phyloP scores from a whole-genome alignment of 2,113 vertebrate genomes.

The Turdus rufiventris region DNA sequence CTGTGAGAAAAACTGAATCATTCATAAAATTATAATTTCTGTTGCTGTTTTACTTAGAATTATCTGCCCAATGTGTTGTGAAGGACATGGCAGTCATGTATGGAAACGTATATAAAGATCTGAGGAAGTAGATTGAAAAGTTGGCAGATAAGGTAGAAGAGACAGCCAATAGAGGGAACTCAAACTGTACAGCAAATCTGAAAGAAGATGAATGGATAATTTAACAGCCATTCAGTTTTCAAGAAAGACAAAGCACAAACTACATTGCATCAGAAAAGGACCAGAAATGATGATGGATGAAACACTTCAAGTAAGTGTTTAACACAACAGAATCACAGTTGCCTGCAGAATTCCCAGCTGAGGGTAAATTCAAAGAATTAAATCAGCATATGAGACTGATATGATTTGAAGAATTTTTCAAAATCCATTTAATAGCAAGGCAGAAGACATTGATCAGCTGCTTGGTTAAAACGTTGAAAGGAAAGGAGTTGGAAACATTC shows the following conservation, averaged over 20 bases:
- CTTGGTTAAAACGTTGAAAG: slow-evolving; percentile 54
- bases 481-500: slow-evolving; percentile 39
- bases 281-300: slow-evolving; percentile 81
- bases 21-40: background rate
- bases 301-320: slow-evolving; percentile 68
- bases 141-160: slow-evolving; percentile 71
- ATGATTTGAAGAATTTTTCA: slow-evolving; percentile 78
- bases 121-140: slow-evolving; percentile 64
- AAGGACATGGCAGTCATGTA: slow-evolving; percentile 32
- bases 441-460: slow-evolving; percentile 70
- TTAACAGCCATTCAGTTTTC: slow-evolving; percentile 82
- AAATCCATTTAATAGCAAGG: slow-evolving; percentile 75
- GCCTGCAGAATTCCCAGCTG: slow-evolving; percentile 74
- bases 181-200: slow-evolving; percentile 71
- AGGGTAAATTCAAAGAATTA: slow-evolving; percentile 69
- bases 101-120: slow-evolving; percentile 40
- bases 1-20: background rate
- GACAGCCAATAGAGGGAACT: slow-evolving; percentile 61
- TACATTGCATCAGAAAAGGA: slow-evolving; percentile 82
- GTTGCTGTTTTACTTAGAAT: background rate
- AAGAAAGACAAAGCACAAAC: slow-evolving; percentile 81
- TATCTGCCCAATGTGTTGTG: background rate
- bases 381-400: slow-evolving; percentile 76
- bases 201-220: slow-evolving; percentile 86
- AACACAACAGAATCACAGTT: slow-evolving; percentile 69